Base-by-base conservation (phyloP, 1,140 invertebrate species). In the Musca domestica region DNA sequence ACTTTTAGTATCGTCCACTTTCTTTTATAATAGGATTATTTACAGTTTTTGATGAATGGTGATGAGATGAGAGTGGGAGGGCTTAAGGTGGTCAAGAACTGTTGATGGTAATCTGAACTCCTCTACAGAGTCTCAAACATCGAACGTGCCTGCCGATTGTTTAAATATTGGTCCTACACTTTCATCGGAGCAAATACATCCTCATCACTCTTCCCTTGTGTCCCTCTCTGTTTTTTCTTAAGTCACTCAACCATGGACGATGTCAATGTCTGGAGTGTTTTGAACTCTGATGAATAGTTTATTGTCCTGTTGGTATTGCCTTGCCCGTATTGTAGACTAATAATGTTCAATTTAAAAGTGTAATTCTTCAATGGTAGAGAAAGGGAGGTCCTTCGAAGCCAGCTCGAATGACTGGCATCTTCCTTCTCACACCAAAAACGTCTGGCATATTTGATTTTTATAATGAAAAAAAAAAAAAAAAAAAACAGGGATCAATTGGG, bases 1-100 rank as follows among this genome's bases (percentile, higher is more conserved):
- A 61, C 56, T 61, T 61, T 61, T 61, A 61, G 56, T 61, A n/a
- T n/a, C n/a, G 56, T 61, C 56, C 56, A 61, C 56, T 61, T 61
- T n/a, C 9, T 61, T 61, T 61, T 61, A 23, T 61, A 61, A 61
- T 61, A 61, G 56, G 56, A 61, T 61, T 61, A 61, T 61, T 17
- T 61, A 9, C 25, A 12, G 30, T 34, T 19, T 61, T 34, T 27
- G 15, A 27, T 20, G 23, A 56, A 30, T 30, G 34, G 34, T 7
- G 10, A 41, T 41, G 34, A n/a, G n/a, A 41, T 41, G 34, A 41
- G 34, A 10, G 34, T 5, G 34, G 10, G 10, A 9, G 10, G 10
- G 34, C n/a, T n/a, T n/a, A 7, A 41, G 34, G 34, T n/a, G 10
- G 34, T 10, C 27, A 4, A 30, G 27, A 30, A 30, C 27, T 30